Conservation (phyloP, 2,113 vertebrate species). For the Atrichornis clamosus region DNA sequence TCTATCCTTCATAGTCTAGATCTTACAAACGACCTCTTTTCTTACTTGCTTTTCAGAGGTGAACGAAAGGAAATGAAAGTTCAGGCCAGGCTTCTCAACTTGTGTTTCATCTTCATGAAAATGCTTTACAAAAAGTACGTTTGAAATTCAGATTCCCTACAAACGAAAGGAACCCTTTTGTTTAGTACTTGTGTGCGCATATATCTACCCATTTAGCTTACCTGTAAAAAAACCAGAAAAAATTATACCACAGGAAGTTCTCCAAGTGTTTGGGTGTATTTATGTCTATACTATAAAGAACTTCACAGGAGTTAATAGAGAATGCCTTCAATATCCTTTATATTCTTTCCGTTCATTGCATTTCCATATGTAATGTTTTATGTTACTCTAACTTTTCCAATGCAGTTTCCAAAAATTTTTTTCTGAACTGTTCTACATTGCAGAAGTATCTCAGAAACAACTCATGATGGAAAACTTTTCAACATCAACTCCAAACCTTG, state of each 20-base stretch:
- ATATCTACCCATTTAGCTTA: neutral
- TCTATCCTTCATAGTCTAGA: neutral
- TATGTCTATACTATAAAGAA: neutral
- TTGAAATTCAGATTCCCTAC: neutral
- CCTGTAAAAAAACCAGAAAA: neutral
- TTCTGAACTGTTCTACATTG: neutral
- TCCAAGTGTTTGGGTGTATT: neutral
- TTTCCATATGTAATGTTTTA: neutral
- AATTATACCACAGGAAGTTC: neutral
- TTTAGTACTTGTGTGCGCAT: neutral
- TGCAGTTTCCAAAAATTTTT: neutral
- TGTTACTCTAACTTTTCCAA: neutral
- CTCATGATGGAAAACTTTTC: neutral
- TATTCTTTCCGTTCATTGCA: neutral
- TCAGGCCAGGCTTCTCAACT: neutral
- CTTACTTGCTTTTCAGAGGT: neutral
- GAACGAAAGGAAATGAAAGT: neutral
- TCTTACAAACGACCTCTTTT: neutral
- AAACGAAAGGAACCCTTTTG: neutral
- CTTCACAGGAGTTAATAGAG: neutral
- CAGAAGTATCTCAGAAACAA: neutral
- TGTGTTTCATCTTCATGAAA: neutral
- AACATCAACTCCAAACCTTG: neutral
- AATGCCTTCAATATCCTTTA: neutral
- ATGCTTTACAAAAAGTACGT: neutral